Evolutionary conservation across 2,888 invertebrate genomes (phyloP).

Genomic region (Scaptomyza tumidula): DNA sequence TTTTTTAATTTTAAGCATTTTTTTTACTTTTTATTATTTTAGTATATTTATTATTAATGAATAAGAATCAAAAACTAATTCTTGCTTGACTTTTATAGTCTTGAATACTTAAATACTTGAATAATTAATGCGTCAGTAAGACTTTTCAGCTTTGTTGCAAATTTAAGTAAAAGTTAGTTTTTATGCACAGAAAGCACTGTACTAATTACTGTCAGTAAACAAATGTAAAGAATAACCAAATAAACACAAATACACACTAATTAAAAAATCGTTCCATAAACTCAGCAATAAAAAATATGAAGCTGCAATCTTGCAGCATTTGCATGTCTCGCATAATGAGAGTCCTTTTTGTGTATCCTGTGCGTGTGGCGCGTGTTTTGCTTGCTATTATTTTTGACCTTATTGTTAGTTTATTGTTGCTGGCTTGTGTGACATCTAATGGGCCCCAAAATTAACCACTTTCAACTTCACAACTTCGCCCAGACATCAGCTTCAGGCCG

Average conservation of each 20-base stretch:
- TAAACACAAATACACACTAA: constrained; percentile 2
- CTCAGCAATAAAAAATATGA: neutral
- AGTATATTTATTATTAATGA: too few relatives aligned
- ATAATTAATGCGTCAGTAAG: too few relatives aligned
- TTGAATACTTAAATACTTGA: too few relatives aligned
- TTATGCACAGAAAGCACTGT: constrained; percentile 10
- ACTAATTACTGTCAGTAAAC: constrained; percentile 3
- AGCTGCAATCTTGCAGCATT: constrained; percentile 12
- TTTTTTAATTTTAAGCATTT: too few relatives aligned
- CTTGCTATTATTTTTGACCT: constrained; percentile 53
- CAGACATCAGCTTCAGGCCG: constrained; percentile 32
- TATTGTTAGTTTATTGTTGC: constrained; percentile 74
- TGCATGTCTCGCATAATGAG: constrained; percentile 8
- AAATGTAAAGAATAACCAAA: neutral
- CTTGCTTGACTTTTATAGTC: too few relatives aligned
- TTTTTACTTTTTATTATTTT: too few relatives aligned
- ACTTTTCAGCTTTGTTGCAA: too few relatives aligned
- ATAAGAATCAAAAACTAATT: too few relatives aligned
- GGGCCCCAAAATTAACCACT: constrained; percentile 26
- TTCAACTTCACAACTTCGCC: too few relatives aligned
- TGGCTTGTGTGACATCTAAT: constrained; percentile 44
- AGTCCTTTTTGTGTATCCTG: constrained; percentile 7
- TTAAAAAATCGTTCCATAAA: neutral
- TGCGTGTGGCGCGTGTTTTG: constrained; percentile 32
- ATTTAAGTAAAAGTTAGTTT: neutral